phyloP scores from a whole-genome alignment of 2,888 invertebrate species.

The Trichogramma dendrolimi region DNA sequence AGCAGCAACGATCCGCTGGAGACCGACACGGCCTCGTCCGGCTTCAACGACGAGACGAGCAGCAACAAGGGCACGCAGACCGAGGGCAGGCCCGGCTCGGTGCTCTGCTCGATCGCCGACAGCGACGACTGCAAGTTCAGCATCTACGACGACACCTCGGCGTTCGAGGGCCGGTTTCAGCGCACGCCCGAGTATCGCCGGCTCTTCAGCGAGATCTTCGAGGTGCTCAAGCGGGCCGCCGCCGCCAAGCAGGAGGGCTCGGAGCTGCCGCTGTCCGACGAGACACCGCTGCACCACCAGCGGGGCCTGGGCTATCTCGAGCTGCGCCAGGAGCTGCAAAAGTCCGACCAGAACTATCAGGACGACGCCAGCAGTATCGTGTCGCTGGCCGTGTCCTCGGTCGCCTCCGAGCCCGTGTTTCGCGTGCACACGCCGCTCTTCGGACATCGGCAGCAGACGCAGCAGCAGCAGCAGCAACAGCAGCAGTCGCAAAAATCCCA shows the following conservation, averaged over 20 bases:
- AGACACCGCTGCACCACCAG: neutral
- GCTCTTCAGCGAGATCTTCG: constrained; percentile 79
- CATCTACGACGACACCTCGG: constrained; percentile 73
- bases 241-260: constrained; percentile 79
- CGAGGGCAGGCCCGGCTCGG: constrained; percentile 73
- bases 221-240: constrained; percentile 76
- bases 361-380: constrained; percentile 73
- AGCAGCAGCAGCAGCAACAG: constrained; percentile 15
- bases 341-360: constrained; percentile 43
- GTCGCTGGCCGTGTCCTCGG: constrained; percentile 67
- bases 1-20: constrained; percentile 58
- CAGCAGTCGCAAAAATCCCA: neutral
- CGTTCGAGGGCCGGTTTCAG: constrained; percentile 76
- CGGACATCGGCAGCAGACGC: neutral
- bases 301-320: neutral
- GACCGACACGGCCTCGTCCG: constrained; percentile 80
- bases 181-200: constrained; percentile 78
- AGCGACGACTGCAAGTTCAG: constrained; percentile 82
- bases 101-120: constrained; percentile 79
- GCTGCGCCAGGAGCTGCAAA: neutral
- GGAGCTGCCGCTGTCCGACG: constrained; percentile 66
- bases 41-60: constrained; percentile 79
- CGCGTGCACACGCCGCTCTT: constrained; percentile 35
- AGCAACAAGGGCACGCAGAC: constrained; percentile 77
- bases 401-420: constrained; percentile 47